phyloP scores from a whole-genome alignment of 2,888 invertebrate species.

The Tachina fera region DNA sequence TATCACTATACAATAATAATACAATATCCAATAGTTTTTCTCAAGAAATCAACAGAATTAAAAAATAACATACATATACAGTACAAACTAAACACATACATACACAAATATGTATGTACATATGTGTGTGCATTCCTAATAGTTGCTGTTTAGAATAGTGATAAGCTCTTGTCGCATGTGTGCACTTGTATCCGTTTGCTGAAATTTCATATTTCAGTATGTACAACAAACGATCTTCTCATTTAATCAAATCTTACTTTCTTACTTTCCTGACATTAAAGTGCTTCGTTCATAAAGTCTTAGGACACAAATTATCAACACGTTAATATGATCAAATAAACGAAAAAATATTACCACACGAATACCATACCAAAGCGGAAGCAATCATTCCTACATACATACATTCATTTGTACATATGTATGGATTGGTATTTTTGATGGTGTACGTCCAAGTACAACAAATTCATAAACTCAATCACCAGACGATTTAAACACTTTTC shows the following conservation, averaged over 20 bases:
- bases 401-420: neutral
- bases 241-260: slow-evolving; percentile 18
- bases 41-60: neutral
- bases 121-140: neutral
- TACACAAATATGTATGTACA: neutral
- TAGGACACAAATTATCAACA: slow-evolving; percentile 42
- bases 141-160: slow-evolving; percentile 13
- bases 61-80: neutral
- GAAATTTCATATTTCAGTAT: slow-evolving; percentile 38
- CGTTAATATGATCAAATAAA: slow-evolving; percentile 14
- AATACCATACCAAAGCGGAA: slow-evolving; percentile 55
- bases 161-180: slow-evolving; percentile 38
- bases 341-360: neutral
- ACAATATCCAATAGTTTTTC: neutral
- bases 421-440: neutral
- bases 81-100: neutral
- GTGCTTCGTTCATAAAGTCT: slow-evolving; percentile 23
- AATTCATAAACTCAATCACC: slow-evolving; percentile 31
- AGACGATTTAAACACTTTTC: slow-evolving; percentile 29
- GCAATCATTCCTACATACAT: slow-evolving; percentile 32
- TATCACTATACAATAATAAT: neutral
- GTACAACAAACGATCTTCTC: slow-evolving; percentile 2
- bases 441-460: neutral
- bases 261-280: neutral
- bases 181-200: slow-evolving; percentile 43